Evolutionary conservation across 64 coral and sea anemone genomes (phyloP), one percentile per base, ranked within the genome.

Genomic region (Catalaphyllia jardinei): DNA sequence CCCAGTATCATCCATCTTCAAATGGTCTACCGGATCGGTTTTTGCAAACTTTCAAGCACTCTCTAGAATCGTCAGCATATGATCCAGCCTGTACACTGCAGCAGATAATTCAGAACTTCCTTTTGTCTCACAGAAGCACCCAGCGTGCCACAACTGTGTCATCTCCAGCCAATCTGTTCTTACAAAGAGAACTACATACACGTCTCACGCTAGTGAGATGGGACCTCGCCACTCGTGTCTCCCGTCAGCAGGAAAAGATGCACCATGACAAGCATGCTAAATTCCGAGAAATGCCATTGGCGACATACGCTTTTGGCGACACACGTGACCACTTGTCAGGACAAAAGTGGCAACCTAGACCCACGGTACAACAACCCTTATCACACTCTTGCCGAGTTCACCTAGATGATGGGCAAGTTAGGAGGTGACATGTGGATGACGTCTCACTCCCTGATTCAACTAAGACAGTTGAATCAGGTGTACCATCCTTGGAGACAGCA

Each of bases 261-360:
- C 60, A 92, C 42, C 90, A 92, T 72, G 83, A 92, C 76, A 83
- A n/a, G n/a, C n/a, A n/a, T n/a, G n/a, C n/a, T n/a, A n/a, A n/a
- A n/a, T n/a, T n/a, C n/a, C n/a, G n/a, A 71, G 91, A 92, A 46
- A 67, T 92, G 59, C 57, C 31, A 25, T 73, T n/a, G 82, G 81
- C 25, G 82, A 87, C 60, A 51, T 60, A 54, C n/a, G 84, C 80
- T 4, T 18, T 87, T 4, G 49, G n/a, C n/a, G n/a, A n/a, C n/a
- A n/a, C 86, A 74, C 39, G 50, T 10, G 86, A 75, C 46, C 51
- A 74, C 29, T 24, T 49, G 11, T 75, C 86, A 20, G 13, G 1
- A 7, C 24, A 75, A 3, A 54, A 52, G 30, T 87, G n/a, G 71
- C 84, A 87, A 29, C 39, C 86, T 29, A 25, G 69, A 5, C 31